A percentile compares a stretch with the other conserved stretches of the same genome.
These are phyloP conservation scores for Strigamia crassipes DNA, from an alignment of 2,888 invertebrate species.

Conservation along the genomic window DNA sequence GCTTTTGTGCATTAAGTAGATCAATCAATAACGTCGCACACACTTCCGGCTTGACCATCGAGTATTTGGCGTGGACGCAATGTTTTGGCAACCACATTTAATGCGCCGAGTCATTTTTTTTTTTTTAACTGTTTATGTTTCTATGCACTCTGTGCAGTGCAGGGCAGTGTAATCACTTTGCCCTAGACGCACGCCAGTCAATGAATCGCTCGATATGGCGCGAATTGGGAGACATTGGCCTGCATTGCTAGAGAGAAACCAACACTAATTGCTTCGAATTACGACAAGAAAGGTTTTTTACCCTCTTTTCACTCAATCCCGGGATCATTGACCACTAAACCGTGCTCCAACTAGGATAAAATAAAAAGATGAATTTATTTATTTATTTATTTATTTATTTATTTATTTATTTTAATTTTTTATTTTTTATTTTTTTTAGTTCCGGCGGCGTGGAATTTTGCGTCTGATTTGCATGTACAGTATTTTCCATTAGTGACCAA, in stretches of 20 bases:
- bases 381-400: background rate
- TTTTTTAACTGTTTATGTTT: background rate
- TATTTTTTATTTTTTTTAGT: conserved; percentile 45
- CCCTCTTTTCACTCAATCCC: conserved; percentile 16
- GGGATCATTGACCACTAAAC: conserved; percentile 23
- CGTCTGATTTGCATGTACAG: conserved; percentile 70
- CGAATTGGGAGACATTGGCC: conserved; percentile 31
- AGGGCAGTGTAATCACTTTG: conserved; percentile 25
- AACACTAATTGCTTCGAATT: background rate
- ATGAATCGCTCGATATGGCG: conserved; percentile 40
- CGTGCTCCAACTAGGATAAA: background rate
- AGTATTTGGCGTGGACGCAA: conserved; percentile 8
- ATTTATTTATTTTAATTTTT: background rate
- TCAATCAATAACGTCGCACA: conserved; percentile 18
- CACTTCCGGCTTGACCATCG: conserved; percentile 41
- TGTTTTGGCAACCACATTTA: background rate
- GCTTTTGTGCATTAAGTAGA: conserved; percentile 36
- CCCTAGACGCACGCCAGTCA: conserved; percentile 40
- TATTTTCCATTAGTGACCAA: conserved; percentile 75
- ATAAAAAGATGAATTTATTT: background rate
- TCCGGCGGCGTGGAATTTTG: conserved; percentile 69
- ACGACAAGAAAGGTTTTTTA: conserved; percentile 19
- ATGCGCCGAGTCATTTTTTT: background rate
- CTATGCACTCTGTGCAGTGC: background rate
- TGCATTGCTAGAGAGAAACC: background rate